These are phyloP conservation scores for Mohoua ochrocephala DNA, from an alignment of 2,113 vertebrate species.

Conservation along the genomic window DNA sequence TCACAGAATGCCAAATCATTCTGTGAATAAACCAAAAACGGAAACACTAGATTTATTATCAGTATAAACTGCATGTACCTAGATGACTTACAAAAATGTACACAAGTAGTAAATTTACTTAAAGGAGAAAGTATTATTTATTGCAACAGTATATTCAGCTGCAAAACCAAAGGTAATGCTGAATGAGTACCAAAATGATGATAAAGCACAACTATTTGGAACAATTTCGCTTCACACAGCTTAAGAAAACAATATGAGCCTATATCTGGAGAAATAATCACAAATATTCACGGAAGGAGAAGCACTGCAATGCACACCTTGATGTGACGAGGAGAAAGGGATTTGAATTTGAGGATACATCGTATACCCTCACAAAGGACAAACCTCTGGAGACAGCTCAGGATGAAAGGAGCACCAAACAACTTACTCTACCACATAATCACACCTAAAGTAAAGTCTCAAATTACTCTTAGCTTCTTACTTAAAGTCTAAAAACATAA, in stretches of 20 bases:
- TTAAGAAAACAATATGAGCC: background rate
- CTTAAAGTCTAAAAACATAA: background rate
- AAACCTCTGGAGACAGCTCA: background rate
- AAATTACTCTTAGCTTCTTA: background rate
- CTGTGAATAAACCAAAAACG: background rate
- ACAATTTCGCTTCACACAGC: background rate
- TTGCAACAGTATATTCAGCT: background rate
- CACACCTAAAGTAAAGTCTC: background rate
- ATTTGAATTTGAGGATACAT: background rate
- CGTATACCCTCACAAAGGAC: accelerated
- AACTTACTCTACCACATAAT: background rate
- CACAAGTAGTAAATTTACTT: background rate
- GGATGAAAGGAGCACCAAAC: background rate
- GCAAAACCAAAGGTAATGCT: background rate
- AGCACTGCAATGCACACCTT: background rate
- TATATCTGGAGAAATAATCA: background rate
- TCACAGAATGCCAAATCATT: background rate
- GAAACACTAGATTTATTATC: background rate
- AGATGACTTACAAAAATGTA: background rate
- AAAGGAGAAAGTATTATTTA: background rate
- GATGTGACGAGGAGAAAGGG: background rate
- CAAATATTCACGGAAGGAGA: background rate
- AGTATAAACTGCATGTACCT: background rate
- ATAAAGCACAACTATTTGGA: background rate
- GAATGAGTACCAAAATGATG: background rate